Percentiles rank a stretch among this genome's conserved stretches.
phyloP scores from a whole-genome alignment of 37 sponge, comb jelly and placozoan species.

The Halichondria panicea region DNA sequence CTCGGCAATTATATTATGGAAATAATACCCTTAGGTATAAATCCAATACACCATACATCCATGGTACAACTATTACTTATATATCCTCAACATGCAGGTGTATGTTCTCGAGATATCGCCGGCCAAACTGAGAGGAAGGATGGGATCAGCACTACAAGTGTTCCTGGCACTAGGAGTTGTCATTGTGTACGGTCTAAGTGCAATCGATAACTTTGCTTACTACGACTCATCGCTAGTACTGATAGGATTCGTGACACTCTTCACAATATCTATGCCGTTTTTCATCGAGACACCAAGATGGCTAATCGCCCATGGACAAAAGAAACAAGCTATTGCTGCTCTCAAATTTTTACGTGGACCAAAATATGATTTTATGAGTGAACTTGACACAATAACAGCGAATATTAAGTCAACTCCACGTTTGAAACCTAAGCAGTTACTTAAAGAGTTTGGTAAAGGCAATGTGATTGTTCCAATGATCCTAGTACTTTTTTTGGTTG shows the following conservation, averaged over 20 bases:
- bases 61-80: no score
- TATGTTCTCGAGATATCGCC: no score
- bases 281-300: conserved; percentile 69
- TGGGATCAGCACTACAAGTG: no score
- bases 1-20: no score
- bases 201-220: conserved; percentile 13
- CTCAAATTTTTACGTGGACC: conserved; percentile 56
- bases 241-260: conserved; percentile 9
- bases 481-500: conserved; percentile 2
- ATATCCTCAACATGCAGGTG: no score
- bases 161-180: no score
- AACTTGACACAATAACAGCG: conserved; percentile 19
- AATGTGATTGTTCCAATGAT: conserved; percentile 6
- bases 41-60: no score
- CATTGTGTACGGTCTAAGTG: conserved; percentile 18
- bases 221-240: conserved; percentile 19
- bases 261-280: background rate
- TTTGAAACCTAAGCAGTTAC: background rate
- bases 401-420: background rate
- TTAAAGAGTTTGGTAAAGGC: background rate
- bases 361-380: background rate
- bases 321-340: conserved; percentile 18
- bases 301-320: no score
- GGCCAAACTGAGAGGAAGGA: no score
- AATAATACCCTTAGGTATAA: no score